These are phyloP conservation scores for Scortum barcoo DNA, from an alignment of 2,113 vertebrate species.

Conservation along the genomic window DNA sequence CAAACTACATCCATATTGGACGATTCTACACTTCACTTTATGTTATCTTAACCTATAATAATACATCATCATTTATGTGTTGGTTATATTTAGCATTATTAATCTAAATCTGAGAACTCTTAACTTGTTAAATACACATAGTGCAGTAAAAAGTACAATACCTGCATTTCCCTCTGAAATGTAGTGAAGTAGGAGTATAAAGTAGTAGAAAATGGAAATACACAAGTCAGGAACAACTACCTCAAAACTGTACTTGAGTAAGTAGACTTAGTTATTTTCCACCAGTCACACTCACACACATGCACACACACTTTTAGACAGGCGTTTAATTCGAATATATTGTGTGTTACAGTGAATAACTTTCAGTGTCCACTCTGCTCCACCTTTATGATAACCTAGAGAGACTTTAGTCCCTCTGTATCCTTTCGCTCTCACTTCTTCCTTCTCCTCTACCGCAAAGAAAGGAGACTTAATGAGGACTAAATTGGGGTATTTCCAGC, in stretches of 20 bases:
- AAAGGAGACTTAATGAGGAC: slow-evolving; percentile 49
- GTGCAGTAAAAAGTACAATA: background rate
- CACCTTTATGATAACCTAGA: slow-evolving; percentile 3
- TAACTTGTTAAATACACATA: background rate
- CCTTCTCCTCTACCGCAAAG: slow-evolving; percentile 18
- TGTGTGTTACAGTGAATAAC: background rate
- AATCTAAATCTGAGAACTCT: background rate
- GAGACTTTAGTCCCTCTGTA: slow-evolving; percentile 25
- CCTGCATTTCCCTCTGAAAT: background rate
- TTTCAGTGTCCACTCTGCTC: slow-evolving; percentile 5
- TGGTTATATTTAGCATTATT: background rate
- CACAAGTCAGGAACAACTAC: background rate
- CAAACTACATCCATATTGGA: background rate
- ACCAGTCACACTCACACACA: background rate
- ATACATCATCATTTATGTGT: background rate
- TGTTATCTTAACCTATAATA: no score
- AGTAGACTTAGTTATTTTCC: background rate
- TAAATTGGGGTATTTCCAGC: slow-evolving; percentile 77
- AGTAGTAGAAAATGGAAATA: background rate
- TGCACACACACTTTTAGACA: background rate
- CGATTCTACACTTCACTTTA: background rate
- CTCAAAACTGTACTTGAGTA: background rate
- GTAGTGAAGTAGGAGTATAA: background rate
- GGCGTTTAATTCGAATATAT: background rate
- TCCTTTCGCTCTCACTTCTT: slow-evolving; percentile 32